phyloP scores from a whole-genome alignment of 2,888 invertebrate genomes.

The Drosophila nr. perissopoda region DNA sequence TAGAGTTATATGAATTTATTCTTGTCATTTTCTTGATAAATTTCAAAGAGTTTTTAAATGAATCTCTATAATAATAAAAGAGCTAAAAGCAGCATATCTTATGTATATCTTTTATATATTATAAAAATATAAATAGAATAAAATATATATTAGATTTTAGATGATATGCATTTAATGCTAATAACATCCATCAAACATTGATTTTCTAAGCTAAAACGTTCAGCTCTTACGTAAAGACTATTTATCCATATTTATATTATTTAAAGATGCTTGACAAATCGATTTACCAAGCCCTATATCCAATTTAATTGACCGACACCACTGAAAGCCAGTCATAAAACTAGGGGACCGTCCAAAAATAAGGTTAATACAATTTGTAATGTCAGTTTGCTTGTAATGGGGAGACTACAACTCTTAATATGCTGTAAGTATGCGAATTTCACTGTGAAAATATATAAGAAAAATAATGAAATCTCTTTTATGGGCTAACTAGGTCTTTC shows the following conservation, averaged over 20 bases:
- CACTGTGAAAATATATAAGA: background rate
- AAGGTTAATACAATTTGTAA: background rate
- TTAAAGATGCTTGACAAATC: background rate
- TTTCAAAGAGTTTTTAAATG: background rate
- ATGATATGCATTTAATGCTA: background rate
- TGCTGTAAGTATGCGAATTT: conserved; percentile 17
- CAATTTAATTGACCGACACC: conserved; percentile 1
- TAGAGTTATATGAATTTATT: background rate
- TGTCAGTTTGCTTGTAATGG: conserved; percentile 3
- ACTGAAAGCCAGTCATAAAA: conserved; percentile 12
- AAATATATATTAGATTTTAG: background rate
- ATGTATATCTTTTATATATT: background rate
- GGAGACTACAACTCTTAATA: background rate
- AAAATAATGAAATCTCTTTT: background rate
- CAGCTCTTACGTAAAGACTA: background rate
- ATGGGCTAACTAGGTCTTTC: conserved; percentile 9
- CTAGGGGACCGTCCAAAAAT: background rate
- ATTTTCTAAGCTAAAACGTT: background rate
- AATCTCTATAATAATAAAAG: background rate
- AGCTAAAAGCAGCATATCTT: background rate
- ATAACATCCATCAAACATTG: background rate
- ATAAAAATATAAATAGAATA: background rate
- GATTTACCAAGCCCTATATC: background rate
- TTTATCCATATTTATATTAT: background rate
- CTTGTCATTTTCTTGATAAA: background rate